Conservation (phyloP, 2,113 vertebrate species). For the Pleuronectes platessa region DNA sequence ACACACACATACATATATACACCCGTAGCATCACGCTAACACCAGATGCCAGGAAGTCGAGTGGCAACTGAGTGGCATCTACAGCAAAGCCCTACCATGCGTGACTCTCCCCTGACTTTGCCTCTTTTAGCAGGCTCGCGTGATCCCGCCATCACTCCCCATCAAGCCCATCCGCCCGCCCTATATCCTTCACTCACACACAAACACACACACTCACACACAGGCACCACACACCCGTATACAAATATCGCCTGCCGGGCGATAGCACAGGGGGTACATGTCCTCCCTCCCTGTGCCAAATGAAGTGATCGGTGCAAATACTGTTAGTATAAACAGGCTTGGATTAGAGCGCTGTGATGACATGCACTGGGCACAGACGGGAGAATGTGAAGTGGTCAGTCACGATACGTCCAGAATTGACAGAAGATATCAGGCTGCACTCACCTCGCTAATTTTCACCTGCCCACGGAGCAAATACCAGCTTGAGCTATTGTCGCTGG, state of each 20-base stretch:
- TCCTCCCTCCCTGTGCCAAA: conserved; percentile 56
- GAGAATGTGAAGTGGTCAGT: conserved; percentile 52
- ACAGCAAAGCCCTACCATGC: conserved; percentile 62
- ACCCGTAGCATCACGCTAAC: conserved; percentile 60
- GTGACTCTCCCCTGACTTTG: conserved; percentile 64
- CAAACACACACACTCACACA: conserved; percentile 31
- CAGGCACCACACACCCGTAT: not conserved
- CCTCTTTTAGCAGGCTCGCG: conserved; percentile 70
- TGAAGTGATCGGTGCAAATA: conserved; percentile 58
- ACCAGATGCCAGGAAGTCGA: conserved; percentile 67
- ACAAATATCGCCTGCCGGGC: conserved; percentile 30
- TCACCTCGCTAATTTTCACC: conserved; percentile 21
- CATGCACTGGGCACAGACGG: conserved; percentile 62
- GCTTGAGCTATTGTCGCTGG: not conserved
- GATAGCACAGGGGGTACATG: conserved; percentile 32
- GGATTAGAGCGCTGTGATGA: conserved; percentile 60
- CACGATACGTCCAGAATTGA: conserved; percentile 44
- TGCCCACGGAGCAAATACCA: not conserved
- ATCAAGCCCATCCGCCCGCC: conserved; percentile 23
- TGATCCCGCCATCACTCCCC: conserved; percentile 63
- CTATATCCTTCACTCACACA: conserved; percentile 41
- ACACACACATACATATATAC: conserved; percentile 24
- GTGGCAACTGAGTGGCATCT: conserved; percentile 58
- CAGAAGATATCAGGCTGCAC: not conserved
- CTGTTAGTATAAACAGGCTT: conserved; percentile 47